These are phyloP conservation scores for Dascillus cervinus DNA, from an alignment of 2,888 invertebrate species.

Conservation along the genomic window DNA sequence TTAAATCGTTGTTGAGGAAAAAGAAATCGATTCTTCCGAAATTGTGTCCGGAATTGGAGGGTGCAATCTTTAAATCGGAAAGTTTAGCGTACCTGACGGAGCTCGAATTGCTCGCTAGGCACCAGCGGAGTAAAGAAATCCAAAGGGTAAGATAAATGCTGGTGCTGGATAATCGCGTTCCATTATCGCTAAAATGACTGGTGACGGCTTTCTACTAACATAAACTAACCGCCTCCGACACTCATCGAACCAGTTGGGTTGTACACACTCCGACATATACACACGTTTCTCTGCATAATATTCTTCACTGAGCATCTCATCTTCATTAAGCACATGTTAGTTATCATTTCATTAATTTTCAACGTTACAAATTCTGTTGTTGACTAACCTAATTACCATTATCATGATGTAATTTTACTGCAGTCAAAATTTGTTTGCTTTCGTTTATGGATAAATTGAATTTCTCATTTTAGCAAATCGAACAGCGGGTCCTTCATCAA, in stretches of 20 bases:
- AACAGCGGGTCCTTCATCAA: conserved; percentile 43
- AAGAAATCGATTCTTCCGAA: conserved; percentile 35
- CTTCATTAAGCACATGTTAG: too few species aligned
- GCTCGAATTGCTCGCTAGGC: conserved; percentile 45
- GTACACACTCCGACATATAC: conserved; percentile 7
- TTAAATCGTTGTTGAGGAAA: conserved; percentile 36
- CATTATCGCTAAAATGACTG: background rate
- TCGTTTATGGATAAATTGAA: too few species aligned
- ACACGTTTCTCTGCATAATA: too few species aligned
- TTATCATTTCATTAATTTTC: too few species aligned
- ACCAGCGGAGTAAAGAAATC: conserved; percentile 44
- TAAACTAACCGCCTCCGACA: conserved; percentile 4
- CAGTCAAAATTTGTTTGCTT: too few species aligned
- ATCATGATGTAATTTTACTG: too few species aligned
- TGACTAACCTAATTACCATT: too few species aligned
- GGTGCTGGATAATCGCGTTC: conserved; percentile 18
- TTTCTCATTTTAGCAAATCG: conserved; percentile 42
- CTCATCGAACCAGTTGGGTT: conserved; percentile 5
- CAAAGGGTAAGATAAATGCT: conserved; percentile 43
- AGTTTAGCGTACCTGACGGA: conserved; percentile 46
- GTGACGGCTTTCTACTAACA: conserved; percentile 5
- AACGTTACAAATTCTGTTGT: too few species aligned
- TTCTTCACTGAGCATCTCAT: too few species aligned
- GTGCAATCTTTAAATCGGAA: conserved; percentile 45
- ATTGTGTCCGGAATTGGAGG: conserved; percentile 44